Evolutionary conservation across 2,113 vertebrate genomes (phyloP).

Genomic region (Erythrocercus mccallii): DNA sequence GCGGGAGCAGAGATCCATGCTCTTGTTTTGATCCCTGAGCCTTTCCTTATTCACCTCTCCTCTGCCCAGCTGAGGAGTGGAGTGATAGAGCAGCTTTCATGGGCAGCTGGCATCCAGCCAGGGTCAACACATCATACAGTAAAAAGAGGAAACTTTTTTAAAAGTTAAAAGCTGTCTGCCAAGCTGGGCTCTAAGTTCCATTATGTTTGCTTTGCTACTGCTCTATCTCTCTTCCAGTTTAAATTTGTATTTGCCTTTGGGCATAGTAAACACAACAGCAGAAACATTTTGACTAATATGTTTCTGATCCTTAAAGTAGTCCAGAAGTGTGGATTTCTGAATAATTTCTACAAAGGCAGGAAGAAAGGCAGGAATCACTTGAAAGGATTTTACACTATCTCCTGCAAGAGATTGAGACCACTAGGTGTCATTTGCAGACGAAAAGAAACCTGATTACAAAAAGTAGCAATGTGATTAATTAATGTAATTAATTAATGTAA

Average conservation of each 20-base stretch:
- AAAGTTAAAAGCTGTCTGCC: not conserved
- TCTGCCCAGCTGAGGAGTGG: not conserved
- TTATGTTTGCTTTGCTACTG: not conserved
- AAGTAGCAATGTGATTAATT: not conserved
- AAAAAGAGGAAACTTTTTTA: not conserved
- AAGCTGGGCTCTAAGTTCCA: not conserved
- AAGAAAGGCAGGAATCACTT: not conserved
- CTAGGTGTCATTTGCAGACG: not conserved
- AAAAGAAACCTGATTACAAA: not conserved
- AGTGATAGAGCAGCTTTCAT: not conserved
- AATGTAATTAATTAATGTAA: not conserved
- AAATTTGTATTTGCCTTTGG: not conserved
- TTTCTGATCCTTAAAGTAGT: not conserved
- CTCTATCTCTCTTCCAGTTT: not conserved
- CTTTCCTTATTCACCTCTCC: not conserved
- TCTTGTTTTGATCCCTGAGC: not conserved
- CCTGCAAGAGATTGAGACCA: not conserved
- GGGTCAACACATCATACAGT: not conserved
- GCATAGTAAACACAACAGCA: not conserved
- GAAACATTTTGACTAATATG: fast-evolving
- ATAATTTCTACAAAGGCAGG: not conserved
- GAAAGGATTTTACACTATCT: not conserved
- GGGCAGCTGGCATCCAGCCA: not conserved
- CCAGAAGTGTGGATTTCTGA: not conserved
- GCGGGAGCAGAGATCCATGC: not conserved